phyloP scores from a whole-genome alignment of 2,113 vertebrate species.

The Guaruba guarouba region DNA sequence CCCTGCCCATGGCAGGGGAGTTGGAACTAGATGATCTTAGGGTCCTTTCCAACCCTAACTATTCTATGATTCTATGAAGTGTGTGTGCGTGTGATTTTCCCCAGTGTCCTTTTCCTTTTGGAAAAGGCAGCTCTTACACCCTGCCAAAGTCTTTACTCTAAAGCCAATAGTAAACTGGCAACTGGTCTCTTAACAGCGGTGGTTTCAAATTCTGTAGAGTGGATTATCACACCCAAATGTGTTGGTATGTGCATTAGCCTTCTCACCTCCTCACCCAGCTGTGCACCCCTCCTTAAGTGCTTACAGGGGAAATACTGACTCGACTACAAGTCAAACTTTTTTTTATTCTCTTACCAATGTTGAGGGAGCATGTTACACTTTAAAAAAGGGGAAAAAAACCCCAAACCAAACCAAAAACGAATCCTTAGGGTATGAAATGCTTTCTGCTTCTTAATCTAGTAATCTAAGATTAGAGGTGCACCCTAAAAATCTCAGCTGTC shows the following conservation, averaged over 20 bases:
- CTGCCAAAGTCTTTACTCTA: background rate
- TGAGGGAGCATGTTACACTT: background rate
- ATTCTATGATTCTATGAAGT: background rate
- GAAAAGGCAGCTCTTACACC: background rate
- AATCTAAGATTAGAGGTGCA: background rate
- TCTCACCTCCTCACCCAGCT: background rate
- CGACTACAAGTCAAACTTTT: background rate
- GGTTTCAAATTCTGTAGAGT: background rate
- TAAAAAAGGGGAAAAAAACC: background rate
- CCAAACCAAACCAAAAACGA: background rate
- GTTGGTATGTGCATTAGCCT: background rate
- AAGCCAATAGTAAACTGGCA: background rate
- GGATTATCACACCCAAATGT: background rate
- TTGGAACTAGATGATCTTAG: no score
- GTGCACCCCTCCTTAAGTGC: background rate
- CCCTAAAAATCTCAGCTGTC: background rate
- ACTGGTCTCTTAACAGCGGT: background rate
- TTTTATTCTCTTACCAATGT: background rate
- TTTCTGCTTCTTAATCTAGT: background rate
- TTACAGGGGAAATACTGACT: background rate
- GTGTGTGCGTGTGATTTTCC: background rate
- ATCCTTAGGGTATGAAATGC: background rate
- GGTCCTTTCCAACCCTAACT: no score
- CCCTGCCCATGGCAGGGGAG: accelerated
- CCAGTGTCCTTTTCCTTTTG: background rate